These are phyloP conservation scores for Vulpes vulpes DNA, from an alignment of 2,113 vertebrate genomes.

Conservation along the genomic window DNA sequence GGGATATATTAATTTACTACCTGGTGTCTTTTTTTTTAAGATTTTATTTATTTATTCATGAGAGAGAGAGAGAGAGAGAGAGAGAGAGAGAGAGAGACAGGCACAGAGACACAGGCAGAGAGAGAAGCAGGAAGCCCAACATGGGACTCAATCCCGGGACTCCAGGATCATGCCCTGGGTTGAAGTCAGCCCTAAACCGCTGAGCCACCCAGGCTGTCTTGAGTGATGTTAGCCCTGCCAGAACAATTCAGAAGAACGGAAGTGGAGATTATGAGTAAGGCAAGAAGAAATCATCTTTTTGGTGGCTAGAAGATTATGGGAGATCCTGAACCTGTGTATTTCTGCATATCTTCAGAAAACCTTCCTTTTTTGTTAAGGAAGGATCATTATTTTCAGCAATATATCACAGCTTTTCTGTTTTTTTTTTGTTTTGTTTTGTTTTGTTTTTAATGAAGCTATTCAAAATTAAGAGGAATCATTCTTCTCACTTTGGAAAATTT, in stretches of 20 bases:
- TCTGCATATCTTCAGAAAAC: background rate
- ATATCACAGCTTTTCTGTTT: background rate
- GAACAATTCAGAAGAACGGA: constrained; percentile 13
- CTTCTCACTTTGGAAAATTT: constrained; percentile 37
- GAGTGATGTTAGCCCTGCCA: background rate
- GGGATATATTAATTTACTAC: background rate
- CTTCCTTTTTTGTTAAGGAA: constrained; percentile 1
- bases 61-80: too few relatives aligned
- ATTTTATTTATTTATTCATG: too few relatives aligned
- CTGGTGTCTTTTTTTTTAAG: background rate
- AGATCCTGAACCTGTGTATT: background rate
- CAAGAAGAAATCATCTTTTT: constrained; percentile 33
- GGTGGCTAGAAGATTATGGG: background rate
- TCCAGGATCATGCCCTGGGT: too few relatives aligned
- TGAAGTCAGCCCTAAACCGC: too few relatives aligned
- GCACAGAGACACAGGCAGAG: too few relatives aligned
- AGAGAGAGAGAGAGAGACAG: too few relatives aligned
- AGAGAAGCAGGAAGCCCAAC: too few relatives aligned
- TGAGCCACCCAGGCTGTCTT: too few relatives aligned
- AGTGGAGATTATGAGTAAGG: background rate
- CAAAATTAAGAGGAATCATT: background rate
- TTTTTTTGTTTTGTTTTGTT: background rate
- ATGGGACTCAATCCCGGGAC: too few relatives aligned
- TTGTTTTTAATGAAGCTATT: background rate
- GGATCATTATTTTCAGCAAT: background rate